Conservation (phyloP, 2,797 vertebrate genomes). For the Microctenopoma lineatum region DNA sequence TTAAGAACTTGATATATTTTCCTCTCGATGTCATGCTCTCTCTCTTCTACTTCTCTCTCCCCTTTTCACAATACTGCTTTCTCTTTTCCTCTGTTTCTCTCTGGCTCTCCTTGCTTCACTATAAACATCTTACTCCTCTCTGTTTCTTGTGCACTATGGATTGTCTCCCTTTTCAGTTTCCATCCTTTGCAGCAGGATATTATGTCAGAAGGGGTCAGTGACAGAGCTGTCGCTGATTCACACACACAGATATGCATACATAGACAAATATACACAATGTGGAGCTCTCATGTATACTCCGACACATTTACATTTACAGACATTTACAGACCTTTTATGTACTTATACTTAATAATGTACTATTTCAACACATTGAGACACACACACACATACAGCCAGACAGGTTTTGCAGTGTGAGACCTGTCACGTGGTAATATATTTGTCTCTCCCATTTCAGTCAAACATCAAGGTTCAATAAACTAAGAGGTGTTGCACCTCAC, state of each 20-base stretch:
- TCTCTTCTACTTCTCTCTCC: conserved; percentile 6
- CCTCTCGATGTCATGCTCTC: conserved; percentile 27
- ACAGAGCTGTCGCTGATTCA: conserved; percentile 46
- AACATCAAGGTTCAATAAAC: conserved; percentile 63
- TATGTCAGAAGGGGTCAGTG: conserved; percentile 71
- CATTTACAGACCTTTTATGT: background rate
- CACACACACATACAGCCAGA: conserved; percentile 11
- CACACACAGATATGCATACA: conserved; percentile 11
- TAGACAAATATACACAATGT: background rate
- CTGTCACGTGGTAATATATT: conserved; percentile 52
- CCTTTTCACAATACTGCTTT: conserved; percentile 5
- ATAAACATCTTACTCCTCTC: conserved; percentile 68
- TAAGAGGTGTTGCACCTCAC: conserved; percentile 43
- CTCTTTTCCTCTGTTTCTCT: conserved; percentile 33
- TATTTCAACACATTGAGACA: conserved; percentile 1
- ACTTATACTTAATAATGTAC: background rate
- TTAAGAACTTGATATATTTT: conserved; percentile 58
- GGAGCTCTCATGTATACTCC: background rate
- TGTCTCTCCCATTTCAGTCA: conserved; percentile 51
- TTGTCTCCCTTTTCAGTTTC: conserved; percentile 72
- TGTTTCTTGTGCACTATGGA: conserved; percentile 67
- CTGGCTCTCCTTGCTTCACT: conserved; percentile 42
- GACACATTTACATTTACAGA: background rate
- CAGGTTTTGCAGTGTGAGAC: conserved; percentile 11
- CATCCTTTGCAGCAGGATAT: conserved; percentile 73